These are phyloP conservation scores for Notarius lentiginosus DNA, from an alignment of 2,113 vertebrate genomes.

Conservation along the genomic window DNA sequence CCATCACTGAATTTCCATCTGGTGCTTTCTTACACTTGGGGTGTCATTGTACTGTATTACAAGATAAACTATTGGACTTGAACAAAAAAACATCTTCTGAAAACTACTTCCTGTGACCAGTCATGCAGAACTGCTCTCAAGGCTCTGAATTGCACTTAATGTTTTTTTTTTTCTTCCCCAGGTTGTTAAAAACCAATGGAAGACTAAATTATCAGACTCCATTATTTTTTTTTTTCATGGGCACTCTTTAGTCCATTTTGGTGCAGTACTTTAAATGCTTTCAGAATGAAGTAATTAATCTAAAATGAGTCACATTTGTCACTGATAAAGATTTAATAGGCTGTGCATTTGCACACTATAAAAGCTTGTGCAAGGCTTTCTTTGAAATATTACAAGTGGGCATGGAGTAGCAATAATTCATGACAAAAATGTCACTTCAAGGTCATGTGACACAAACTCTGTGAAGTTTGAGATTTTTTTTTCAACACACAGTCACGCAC, in stretches of 20 bases:
- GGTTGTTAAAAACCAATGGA: conserved; percentile 8
- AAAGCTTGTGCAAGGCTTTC: not conserved
- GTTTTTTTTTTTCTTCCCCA: not conserved
- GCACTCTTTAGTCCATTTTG: not conserved
- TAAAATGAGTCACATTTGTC: conserved; percentile 15
- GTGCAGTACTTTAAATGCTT: not conserved
- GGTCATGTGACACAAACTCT: not conserved
- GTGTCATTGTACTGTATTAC: not conserved
- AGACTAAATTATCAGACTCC: conserved; percentile 28
- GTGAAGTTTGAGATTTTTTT: not conserved
- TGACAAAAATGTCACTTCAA: conserved; percentile 2
- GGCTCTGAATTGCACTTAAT: conserved; percentile 16
- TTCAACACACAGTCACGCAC: not conserved
- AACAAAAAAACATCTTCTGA: not conserved
- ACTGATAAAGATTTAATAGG: conserved; percentile 16
- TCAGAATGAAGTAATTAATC: conserved; percentile 19
- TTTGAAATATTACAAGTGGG: not conserved
- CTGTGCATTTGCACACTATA: not conserved
- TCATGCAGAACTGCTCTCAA: not conserved
- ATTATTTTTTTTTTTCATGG: conserved; percentile 4
- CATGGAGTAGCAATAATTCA: not conserved
- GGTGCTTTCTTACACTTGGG: not conserved
- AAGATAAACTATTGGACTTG: not conserved
- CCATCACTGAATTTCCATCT: not conserved
- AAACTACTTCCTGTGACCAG: not conserved